These are phyloP conservation scores for Phrynocephalus guinanensis DNA, from an alignment of 2,797 vertebrate genomes.

Conservation along the genomic window DNA sequence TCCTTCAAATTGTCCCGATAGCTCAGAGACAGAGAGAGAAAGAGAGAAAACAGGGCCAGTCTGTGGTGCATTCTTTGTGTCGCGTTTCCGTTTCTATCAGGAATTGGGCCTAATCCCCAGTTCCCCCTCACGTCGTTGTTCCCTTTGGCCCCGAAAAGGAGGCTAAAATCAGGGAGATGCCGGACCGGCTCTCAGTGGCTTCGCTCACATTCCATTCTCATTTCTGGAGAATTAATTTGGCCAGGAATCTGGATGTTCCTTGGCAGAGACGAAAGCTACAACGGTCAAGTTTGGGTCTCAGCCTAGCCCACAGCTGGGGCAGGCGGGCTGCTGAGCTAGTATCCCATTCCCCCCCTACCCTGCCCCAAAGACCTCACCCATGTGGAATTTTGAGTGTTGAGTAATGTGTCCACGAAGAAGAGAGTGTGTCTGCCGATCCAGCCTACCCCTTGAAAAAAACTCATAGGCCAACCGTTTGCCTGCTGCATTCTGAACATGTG, in stretches of 20 bases:
- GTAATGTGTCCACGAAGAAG: slow-evolving; percentile 64
- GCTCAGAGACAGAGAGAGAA: neutral
- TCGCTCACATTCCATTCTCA: slow-evolving; percentile 39
- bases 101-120: accelerated
- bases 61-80: accelerated
- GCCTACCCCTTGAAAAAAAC: slow-evolving; percentile 23
- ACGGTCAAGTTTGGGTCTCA: slow-evolving; percentile 29
- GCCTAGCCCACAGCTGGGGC: slow-evolving; percentile 65
- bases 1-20: neutral
- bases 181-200: slow-evolving; percentile 30
- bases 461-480: neutral
- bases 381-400: slow-evolving; percentile 63
- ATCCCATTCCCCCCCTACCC: neutral
- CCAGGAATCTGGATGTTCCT: slow-evolving; percentile 43
- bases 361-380: slow-evolving; percentile 63
- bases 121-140: neutral
- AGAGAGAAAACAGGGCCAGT: neutral
- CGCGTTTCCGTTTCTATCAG: neutral
- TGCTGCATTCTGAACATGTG: neutral
- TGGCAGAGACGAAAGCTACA: slow-evolving; percentile 48
- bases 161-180: slow-evolving; percentile 20
- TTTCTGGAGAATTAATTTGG: slow-evolving; percentile 50
- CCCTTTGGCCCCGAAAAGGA: neutral
- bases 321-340: slow-evolving; percentile 52
- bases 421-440: slow-evolving; percentile 18